Conservation (phyloP, 2,888 invertebrate genomes). For the Leptopterna dolabrata region DNA sequence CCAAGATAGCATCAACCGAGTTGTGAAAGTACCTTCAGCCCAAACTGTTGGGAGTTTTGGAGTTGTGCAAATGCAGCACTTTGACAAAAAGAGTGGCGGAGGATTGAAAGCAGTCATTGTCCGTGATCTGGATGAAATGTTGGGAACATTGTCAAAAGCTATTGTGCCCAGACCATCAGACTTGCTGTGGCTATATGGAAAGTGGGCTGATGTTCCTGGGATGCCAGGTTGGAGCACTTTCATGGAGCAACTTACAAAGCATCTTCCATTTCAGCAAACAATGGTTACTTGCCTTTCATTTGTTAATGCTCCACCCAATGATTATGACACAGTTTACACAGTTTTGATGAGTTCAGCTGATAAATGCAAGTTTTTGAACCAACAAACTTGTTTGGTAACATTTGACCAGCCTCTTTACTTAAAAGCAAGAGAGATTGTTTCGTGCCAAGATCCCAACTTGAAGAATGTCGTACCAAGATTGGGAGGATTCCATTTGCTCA, state of each 20-base stretch:
- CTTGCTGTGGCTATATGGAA: no score
- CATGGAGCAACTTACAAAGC: no score
- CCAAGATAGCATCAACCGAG: not conserved
- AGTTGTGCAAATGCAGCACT: not conserved
- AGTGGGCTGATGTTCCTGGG: no score
- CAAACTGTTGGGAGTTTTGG: not conserved
- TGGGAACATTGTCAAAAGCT: no score
- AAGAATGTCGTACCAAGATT: not conserved
- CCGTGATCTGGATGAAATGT: no score
- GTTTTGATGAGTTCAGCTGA: no score
- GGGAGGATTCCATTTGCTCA: slow-evolving; percentile 11
- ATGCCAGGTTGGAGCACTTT: no score
- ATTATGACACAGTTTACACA: slow-evolving; percentile 24
- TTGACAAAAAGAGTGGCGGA: not conserved
- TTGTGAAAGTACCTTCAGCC: not conserved
- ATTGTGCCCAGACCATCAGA: no score
- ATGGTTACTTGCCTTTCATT: slow-evolving; percentile 65
- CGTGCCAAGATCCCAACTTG: not conserved
- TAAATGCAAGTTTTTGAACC: not conserved
- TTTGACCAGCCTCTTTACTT: slow-evolving; percentile 34
- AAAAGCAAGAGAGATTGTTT: not conserved
- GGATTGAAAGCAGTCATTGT: not conserved
- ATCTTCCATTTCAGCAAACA: no score
- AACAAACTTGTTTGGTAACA: no score
- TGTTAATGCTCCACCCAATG: slow-evolving; percentile 62